Base-by-base conservation (phyloP, 2,113 vertebrate genomes). In the Delphinapterus leucas region DNA sequence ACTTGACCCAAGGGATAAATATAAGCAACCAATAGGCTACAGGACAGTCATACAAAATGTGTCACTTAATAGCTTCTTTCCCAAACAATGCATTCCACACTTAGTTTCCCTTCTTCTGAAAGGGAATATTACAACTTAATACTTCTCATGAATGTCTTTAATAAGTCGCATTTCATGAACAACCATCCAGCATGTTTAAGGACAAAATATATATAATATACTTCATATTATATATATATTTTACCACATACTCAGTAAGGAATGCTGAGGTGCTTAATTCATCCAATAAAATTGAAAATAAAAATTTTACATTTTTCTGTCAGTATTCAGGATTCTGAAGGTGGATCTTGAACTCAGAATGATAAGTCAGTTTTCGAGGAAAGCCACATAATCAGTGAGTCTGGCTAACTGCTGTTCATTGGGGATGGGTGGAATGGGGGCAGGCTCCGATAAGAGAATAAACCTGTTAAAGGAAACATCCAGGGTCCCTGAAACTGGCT, bases 341-440 rank as follows among this genome's bases (percentile, higher is more conserved):
- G 74, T 70, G 38, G 96, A 87, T 71, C 97, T 93, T 90, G 82
- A 81, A 82, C 18, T 88, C 53, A 70, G 86, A 70, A 31, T 53
- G 14, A 53, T 3, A 41, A 38, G 97, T 99, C 99, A 99, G 94
- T 99, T 99, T 98, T 99, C 99, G 60, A 99, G 99, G 98, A 99
- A 99, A 98, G 99, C 99, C 99, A 99, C 99, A 41, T 99, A 99
- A 98, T 99, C 99, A 53, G 99, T 99, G 97, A 99, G 98, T 98
- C 99, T 99, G 98, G 99, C 99, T 98, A 99, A 96, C 98, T 99
- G 99, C 98, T 99, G 99, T 85, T 99, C 99, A 15, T 99, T 99
- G 98, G 99, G 99, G 98, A 99, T 99, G 88, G 99, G 98, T 6
- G 99, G 99, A 55, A 99, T 99, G 0, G 99, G 99, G 96, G 99